phyloP scores from a whole-genome alignment of 2,888 invertebrate species.

The Melanophora roralis region DNA sequence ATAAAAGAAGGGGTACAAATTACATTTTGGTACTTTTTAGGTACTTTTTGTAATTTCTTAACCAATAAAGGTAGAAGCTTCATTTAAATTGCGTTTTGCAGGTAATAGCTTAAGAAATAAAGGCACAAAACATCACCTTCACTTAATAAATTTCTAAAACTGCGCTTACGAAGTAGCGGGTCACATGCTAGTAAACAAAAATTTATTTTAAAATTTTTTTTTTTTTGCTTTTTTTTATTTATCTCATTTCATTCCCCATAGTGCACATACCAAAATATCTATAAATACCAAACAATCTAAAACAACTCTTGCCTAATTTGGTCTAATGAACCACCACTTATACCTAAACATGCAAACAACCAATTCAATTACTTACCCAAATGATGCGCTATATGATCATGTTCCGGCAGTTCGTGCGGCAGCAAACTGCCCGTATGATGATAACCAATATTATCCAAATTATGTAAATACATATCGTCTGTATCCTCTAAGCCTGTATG shows the following conservation, averaged over 20 bases:
- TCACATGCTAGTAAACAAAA: no score
- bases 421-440: constrained; percentile 55
- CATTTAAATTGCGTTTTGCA: no score
- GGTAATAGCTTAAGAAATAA: no score
- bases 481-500: constrained; percentile 64
- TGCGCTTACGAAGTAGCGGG: no score
- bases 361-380: constrained; percentile 68
- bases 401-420: constrained; percentile 72
- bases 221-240: background rate
- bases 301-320: background rate
- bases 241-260: background rate
- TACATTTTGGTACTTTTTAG: no score
- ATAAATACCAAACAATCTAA: background rate
- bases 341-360: background rate
- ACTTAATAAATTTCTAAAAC: no score
- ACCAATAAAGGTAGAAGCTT: no score
- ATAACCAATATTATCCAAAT: constrained; percentile 59
- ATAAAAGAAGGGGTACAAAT: no score
- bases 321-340: background rate
- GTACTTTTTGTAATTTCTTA: no score
- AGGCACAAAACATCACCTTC: no score
- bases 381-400: constrained; percentile 73
- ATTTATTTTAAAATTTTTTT: no score
- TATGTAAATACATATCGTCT: constrained; percentile 60
- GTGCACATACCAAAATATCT: background rate